phyloP scores from a whole-genome alignment of 1,140 invertebrate genomes.

The Ceratina calcarata region DNA sequence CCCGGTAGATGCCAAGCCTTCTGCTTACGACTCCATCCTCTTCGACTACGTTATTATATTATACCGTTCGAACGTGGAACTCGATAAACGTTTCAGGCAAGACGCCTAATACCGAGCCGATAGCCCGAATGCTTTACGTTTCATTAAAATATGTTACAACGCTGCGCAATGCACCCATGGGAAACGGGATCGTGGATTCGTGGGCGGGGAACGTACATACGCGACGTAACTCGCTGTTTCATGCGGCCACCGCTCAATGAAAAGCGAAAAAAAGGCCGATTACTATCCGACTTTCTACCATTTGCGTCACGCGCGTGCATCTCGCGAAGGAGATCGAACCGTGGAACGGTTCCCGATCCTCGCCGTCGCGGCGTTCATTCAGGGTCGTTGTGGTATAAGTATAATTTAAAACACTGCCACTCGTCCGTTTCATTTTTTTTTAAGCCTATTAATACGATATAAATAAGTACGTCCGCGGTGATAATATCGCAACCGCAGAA shows the following conservation, averaged over 20 bases:
- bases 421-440: no score
- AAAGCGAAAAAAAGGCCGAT: slow-evolving; percentile 1
- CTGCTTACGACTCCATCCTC: background rate
- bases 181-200: background rate
- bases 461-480: no score
- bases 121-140: slow-evolving; percentile 18
- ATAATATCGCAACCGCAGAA: background rate
- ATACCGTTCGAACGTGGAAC: background rate
- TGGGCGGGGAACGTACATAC: slow-evolving; percentile 12
- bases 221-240: slow-evolving; percentile 6
- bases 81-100: background rate
- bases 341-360: background rate
- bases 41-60: no score
- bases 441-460: no score
- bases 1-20: background rate
- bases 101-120: background rate
- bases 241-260: background rate
- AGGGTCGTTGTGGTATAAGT: no score
- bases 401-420: no score
- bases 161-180: background rate
- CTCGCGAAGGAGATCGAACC: slow-evolving; percentile 2
- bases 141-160: slow-evolving; percentile 27
- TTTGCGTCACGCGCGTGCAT: slow-evolving; percentile 1
- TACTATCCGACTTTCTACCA: slow-evolving; percentile 20
- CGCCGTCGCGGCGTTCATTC: no score